Conservation (phyloP, 1,140 invertebrate genomes). For the Aphaenogaster floridana region DNA sequence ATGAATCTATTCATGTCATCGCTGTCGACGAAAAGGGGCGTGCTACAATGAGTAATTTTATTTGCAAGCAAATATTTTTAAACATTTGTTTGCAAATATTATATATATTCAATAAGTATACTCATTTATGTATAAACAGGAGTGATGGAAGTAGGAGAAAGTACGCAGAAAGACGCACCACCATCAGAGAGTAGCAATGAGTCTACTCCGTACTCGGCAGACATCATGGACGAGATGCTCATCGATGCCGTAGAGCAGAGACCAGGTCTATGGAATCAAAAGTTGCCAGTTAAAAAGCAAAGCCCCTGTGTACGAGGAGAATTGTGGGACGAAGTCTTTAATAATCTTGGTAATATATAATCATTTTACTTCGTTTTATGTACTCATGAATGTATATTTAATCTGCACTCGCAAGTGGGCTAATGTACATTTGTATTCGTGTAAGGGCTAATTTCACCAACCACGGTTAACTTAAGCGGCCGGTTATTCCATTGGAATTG, state of each 20-base stretch:
- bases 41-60: conserved; percentile 35
- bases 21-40: conserved; percentile 22
- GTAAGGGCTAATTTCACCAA: too few species aligned
- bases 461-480: too few species aligned
- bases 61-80: conserved; percentile 18
- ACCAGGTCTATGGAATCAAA: conserved; percentile 31
- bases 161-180: conserved; percentile 9
- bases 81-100: conserved; percentile 27
- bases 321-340: conserved; percentile 5
- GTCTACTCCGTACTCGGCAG: background rate
- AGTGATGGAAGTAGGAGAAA: conserved; percentile 10
- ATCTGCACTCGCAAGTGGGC: background rate
- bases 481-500: too few species aligned
- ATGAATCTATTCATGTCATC: background rate
- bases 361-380: conserved; percentile 27
- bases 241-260: conserved; percentile 21
- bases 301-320: conserved; percentile 1
- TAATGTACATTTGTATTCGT: conserved; percentile 10
- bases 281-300: conserved; percentile 33
- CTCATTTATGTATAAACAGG: conserved; percentile 12
- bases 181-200: conserved; percentile 27
- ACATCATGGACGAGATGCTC: conserved; percentile 28
- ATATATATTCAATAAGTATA: conserved; percentile 10
- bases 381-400: conserved; percentile 34
- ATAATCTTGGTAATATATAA: conserved; percentile 31